A percentile compares a stretch with the other conserved stretches of the same genome.
Conservation (phyloP, 2,113 vertebrate genomes). For the Strix aluco region DNA sequence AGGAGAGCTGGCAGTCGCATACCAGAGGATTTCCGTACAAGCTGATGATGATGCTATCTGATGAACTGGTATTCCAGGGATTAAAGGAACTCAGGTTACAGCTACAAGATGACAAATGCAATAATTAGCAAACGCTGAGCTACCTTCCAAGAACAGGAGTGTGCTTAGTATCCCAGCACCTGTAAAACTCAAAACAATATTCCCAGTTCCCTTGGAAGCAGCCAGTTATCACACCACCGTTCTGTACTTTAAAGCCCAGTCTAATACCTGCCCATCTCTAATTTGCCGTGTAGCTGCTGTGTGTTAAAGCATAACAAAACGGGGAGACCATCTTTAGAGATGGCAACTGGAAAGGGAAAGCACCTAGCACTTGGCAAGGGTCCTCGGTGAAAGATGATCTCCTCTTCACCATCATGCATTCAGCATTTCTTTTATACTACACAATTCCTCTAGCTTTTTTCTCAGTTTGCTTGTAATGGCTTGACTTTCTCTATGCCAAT, state of each 20-base stretch:
- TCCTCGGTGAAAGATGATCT: background rate
- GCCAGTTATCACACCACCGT: background rate
- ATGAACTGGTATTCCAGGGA: constrained; percentile 66
- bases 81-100: constrained; percentile 77
- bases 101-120: constrained; percentile 56
- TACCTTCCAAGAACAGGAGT: background rate
- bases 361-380: background rate
- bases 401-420: background rate
- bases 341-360: background rate
- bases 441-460: background rate
- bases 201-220: background rate
- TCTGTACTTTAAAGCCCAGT: background rate
- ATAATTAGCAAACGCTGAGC: background rate
- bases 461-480: background rate
- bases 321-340: background rate
- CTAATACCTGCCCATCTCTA: background rate
- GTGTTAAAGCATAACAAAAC: background rate
- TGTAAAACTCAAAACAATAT: background rate
- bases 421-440: background rate
- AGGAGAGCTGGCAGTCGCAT: constrained; percentile 74
- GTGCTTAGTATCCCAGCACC: background rate
- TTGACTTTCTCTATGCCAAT: background rate
- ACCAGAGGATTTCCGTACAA: constrained; percentile 74
- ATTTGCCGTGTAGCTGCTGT: background rate
- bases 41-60: constrained; percentile 35